Base-by-base conservation (phyloP, 2,888 invertebrate genomes). In the Synanthedon tipuliformis region DNA sequence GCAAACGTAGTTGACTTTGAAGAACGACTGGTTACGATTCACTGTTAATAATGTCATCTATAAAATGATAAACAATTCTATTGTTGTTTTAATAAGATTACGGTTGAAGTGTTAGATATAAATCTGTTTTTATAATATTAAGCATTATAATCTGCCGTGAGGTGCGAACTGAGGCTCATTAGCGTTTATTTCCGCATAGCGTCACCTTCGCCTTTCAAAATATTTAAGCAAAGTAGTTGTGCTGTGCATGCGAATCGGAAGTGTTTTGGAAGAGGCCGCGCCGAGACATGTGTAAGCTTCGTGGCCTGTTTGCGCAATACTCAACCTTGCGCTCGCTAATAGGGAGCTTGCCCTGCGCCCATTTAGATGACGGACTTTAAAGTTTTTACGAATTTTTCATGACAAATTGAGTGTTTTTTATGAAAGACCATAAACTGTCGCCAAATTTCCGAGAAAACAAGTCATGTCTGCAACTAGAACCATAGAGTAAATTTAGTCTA, bases 291-390 rank as follows among this genome's bases (percentile, higher is more conserved):
- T 54, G 55, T 57, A 54, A 34, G 34, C 34, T 34, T 7, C 7
- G 34, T 34, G 34, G 34, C 34, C 34, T 34, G 57, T 74, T 85
- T 85, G 79, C 81, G 83, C 74, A 84, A 83, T 63, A 53, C 34
- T 34, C 69, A 81, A 74, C 86, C 86, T 85, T 81, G 81, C 71
- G 72, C 69, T 81, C 78, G 85, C 86, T 77, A 83, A 84, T 84
- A 79, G 68, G 34, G 34, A 8, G 34, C 34, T 34, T 10, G 34
- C 34, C 10, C 34, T 34, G 34, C 34, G 34, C 8, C 34, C 34
- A 34, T 34, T 34, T 34, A 34, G 34, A 10, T 34, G 34, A 3
- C 1, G 34, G 8, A 34, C 34, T 34, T 34, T 34, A 34, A 34
- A 34, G 34, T 34, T 34, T 34, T 34, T 34, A 34, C 3, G 34